Evolutionary conservation across 2,113 vertebrate genomes (phyloP).

Genomic region (Meles meles): DNA sequence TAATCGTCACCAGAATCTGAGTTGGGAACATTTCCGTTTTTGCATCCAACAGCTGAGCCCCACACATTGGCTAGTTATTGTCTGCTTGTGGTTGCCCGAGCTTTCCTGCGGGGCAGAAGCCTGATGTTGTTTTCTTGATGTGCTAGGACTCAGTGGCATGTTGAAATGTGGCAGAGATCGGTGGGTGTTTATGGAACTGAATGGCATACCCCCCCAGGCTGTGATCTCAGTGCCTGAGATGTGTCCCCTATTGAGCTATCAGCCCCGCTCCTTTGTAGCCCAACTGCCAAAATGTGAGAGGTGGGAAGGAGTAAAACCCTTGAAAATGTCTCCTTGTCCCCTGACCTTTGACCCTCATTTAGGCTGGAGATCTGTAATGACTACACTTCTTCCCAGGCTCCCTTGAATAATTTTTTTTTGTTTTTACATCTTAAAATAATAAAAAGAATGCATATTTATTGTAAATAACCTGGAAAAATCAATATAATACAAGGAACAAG

Average conservation of each 20-base stretch:
- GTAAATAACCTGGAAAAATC: background rate
- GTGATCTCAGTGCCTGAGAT: background rate
- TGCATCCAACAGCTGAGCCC: rapidly evolving
- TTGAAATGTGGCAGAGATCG: background rate
- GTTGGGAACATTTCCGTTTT: rapidly evolving
- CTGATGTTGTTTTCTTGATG: background rate
- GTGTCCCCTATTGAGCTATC: background rate
- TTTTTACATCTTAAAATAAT: background rate
- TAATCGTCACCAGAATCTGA: background rate
- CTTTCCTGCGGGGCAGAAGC: background rate
- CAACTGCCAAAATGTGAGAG: background rate
- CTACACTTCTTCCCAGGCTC: background rate
- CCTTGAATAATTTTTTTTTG: background rate
- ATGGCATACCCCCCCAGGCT: too few species aligned
- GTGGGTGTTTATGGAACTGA: background rate
- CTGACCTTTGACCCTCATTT: background rate
- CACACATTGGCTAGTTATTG: rapidly evolving
- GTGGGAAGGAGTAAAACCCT: background rate
- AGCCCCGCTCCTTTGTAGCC: background rate
- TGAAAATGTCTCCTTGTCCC: background rate
- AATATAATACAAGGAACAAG: conserved; percentile 5
- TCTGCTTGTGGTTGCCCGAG: rapidly evolving
- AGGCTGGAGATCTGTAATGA: background rate
- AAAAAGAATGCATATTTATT: background rate
- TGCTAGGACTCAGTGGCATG: background rate